Percentiles rank a stretch among this genome's conserved stretches.
These are phyloP conservation scores for Scytalopus superciliaris DNA, from an alignment of 2,113 vertebrate genomes.

Conservation along the genomic window DNA sequence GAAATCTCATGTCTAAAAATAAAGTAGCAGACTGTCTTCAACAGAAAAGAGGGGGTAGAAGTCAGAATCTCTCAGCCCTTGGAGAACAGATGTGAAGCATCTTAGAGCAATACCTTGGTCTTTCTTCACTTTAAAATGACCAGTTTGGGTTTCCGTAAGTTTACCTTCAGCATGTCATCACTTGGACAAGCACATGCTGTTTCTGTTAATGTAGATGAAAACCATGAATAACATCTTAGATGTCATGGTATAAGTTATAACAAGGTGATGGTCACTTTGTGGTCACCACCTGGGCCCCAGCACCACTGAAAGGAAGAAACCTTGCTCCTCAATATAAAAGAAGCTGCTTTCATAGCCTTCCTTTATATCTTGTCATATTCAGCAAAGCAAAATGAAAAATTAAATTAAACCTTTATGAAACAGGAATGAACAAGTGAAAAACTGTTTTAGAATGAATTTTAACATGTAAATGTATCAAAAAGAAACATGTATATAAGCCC, in stretches of 20 bases:
- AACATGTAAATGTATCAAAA: background rate
- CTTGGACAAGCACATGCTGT: background rate
- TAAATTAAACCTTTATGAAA: background rate
- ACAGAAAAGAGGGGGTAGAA: background rate
- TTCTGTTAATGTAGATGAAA: background rate
- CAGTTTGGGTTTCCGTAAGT: fast-evolving
- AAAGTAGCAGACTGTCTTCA: background rate
- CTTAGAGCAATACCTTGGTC: background rate
- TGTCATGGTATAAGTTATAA: background rate
- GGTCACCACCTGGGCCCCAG: fast-evolving
- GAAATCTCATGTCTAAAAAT: slow-evolving; percentile 8
- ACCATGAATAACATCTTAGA: background rate
- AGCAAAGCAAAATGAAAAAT: background rate
- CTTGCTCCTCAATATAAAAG: background rate
- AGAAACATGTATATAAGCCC: background rate
- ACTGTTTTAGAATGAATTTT: background rate
- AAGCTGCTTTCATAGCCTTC: background rate
- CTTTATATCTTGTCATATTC: background rate
- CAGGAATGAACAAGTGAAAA: background rate
- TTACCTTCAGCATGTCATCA: background rate
- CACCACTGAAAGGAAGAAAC: background rate
- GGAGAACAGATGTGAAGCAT: background rate
- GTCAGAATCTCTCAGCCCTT: background rate
- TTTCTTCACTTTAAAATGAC: background rate
- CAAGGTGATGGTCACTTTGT: background rate